These are phyloP conservation scores for Penelope pileata DNA, from an alignment of 2,113 vertebrate species.

Conservation along the genomic window DNA sequence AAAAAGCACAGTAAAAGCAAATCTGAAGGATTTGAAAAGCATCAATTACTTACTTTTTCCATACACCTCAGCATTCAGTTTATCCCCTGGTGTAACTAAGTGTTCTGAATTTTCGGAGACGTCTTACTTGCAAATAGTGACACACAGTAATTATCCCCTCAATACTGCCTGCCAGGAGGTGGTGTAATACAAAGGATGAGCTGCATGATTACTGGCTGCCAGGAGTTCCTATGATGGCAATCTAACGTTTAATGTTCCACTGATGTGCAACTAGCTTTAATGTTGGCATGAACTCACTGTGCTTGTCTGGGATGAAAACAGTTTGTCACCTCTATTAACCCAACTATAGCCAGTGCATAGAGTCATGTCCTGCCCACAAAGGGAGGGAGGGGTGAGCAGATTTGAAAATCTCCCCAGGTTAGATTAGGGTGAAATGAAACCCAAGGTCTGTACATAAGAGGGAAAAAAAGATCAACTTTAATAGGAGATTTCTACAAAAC, in stretches of 20 bases:
- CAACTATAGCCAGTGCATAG: background rate
- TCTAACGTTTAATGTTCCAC: background rate
- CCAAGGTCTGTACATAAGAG: too few species aligned
- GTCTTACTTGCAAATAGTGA: background rate
- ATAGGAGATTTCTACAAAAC: too few species aligned
- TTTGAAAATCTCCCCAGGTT: too few species aligned
- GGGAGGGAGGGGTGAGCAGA: too few species aligned
- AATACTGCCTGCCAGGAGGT: background rate
- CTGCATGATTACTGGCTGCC: background rate
- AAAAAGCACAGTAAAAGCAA: background rate
- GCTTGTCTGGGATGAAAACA: background rate
- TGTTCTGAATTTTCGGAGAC: background rate
- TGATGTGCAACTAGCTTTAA: background rate
- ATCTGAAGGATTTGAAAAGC: background rate
- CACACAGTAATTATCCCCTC: background rate
- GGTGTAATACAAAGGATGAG: background rate
- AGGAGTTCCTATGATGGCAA: background rate
- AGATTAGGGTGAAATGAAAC: too few species aligned
- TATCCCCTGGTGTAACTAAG: background rate
- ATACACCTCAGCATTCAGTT: background rate
- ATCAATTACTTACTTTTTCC: background rate
- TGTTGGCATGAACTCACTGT: accelerated
- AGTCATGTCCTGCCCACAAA: too few species aligned
- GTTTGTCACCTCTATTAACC: background rate
- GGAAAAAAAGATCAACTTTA: too few species aligned